These are phyloP conservation scores for Globodera rostochiensis DNA, from an alignment of 1,140 invertebrate species.

Conservation along the genomic window DNA sequence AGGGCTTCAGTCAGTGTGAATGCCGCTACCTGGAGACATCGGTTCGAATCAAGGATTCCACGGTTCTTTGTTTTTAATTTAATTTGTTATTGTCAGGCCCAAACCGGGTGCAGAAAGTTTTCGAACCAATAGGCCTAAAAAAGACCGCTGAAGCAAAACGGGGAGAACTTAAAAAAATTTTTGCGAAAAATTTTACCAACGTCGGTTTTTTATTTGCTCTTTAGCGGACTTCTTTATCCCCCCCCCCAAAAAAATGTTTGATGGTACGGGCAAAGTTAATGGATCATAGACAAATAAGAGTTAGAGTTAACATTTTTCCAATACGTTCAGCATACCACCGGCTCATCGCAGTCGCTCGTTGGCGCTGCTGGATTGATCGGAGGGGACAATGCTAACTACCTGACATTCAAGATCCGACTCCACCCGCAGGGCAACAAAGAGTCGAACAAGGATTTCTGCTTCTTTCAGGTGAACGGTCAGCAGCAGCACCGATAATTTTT, in stretches of 20 bases:
- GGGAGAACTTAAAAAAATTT: too few species aligned
- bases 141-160: too few species aligned
- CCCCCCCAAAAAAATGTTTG: too few species aligned
- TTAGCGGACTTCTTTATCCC: too few species aligned
- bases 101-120: too few species aligned
- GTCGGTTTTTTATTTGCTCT: too few species aligned
- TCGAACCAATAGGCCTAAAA: too few species aligned
- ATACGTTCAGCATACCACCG: conserved; percentile 28
- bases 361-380: conserved; percentile 4
- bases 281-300: too few species aligned
- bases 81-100: too few species aligned
- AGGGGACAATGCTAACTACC: conserved; percentile 26
- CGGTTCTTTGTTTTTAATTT: conserved; percentile 5
- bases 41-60: conserved; percentile 53
- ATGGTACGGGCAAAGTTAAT: too few species aligned
- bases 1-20: conserved; percentile 63
- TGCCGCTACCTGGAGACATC: conserved; percentile 62
- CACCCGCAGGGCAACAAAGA: conserved; percentile 66
- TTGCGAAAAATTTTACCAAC: too few species aligned
- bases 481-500: not conserved
- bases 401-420: conserved; percentile 58
- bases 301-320: too few species aligned
- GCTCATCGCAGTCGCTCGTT: conserved; percentile 5
- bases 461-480: conserved; percentile 57
- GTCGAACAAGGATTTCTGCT: conserved; percentile 65